phyloP scores from a whole-genome alignment of 2,888 invertebrate genomes.

The Drosophila mulleri region DNA sequence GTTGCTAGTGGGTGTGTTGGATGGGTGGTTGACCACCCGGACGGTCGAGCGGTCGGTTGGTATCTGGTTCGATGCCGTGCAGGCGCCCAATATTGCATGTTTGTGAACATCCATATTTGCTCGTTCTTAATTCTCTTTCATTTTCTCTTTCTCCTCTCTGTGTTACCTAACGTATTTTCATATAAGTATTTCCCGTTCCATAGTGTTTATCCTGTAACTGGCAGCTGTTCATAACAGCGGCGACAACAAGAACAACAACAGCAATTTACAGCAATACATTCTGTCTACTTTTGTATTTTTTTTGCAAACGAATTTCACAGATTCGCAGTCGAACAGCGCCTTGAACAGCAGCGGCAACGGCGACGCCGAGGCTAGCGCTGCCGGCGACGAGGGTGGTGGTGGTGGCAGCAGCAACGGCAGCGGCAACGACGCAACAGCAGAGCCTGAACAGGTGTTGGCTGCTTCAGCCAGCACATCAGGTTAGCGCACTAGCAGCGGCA shows the following conservation, averaged over 20 bases:
- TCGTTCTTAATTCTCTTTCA: conserved; percentile 29
- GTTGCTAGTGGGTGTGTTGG: conserved; percentile 36
- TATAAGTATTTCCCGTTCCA: conserved; percentile 18
- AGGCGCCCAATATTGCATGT: conserved; percentile 51
- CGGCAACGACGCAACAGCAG: conserved; percentile 39
- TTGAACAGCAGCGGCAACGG: conserved; percentile 58
- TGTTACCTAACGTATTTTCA: conserved; percentile 19
- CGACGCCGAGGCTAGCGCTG: conserved; percentile 33
- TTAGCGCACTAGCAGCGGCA: conserved; percentile 48
- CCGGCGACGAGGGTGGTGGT: conserved; percentile 24
- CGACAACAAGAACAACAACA: conserved; percentile 13
- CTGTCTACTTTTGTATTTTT: conserved; percentile 13
- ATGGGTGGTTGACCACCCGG: neutral
- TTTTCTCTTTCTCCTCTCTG: conserved; percentile 29
- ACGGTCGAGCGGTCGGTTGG: conserved; percentile 2
- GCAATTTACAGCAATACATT: conserved; percentile 24
- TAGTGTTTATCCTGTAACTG: conserved; percentile 12
- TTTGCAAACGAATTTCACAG: conserved; percentile 42
- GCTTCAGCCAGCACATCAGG: conserved; percentile 47
- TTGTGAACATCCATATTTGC: conserved; percentile 35
- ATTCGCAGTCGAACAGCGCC: conserved; percentile 74
- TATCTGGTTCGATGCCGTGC: conserved; percentile 26
- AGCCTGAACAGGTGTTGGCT: conserved; percentile 34
- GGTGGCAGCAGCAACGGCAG: conserved; percentile 18
- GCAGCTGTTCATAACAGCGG: conserved; percentile 19